A percentile compares a stretch with the other conserved stretches of the same genome.
These are phyloP conservation scores for Cydia fagiglandana DNA, from an alignment of 1,140 invertebrate genomes.

Conservation along the genomic window DNA sequence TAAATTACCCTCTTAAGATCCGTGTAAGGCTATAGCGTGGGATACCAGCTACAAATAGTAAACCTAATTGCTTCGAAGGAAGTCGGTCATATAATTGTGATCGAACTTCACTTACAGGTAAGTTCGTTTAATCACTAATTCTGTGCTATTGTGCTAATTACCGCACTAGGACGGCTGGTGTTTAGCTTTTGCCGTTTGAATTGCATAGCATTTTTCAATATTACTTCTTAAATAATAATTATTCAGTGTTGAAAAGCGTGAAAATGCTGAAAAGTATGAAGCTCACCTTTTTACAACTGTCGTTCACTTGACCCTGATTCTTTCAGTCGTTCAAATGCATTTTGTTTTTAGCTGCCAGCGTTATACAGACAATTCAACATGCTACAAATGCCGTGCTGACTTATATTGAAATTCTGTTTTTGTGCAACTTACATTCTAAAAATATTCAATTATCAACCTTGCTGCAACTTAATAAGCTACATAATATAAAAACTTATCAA, in stretches of 20 bases:
- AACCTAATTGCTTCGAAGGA: too few relatives aligned
- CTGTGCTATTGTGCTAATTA: too few relatives aligned
- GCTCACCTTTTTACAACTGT: not conserved
- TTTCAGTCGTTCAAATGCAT: slow-evolving; percentile 6
- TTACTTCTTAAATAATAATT: not conserved
- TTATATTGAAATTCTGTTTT: not conserved
- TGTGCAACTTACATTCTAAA: not conserved
- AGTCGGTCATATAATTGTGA: too few relatives aligned
- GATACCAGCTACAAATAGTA: too few relatives aligned
- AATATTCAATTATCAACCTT: not conserved
- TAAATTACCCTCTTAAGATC: too few relatives aligned
- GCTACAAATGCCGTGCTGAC: not conserved
- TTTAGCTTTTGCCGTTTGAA: not conserved
- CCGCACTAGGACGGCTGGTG: too few relatives aligned
- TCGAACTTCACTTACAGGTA: too few relatives aligned
- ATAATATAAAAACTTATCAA: not conserved
- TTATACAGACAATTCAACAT: not conserved
- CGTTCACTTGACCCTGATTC: slow-evolving; percentile 19
- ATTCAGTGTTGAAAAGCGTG: slow-evolving; percentile 17
- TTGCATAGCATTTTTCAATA: not conserved
- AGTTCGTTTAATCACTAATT: too few relatives aligned
- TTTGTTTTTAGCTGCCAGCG: slow-evolving; percentile 13
- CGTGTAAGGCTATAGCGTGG: too few relatives aligned
- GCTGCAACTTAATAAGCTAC: not conserved
- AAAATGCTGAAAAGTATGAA: slow-evolving; percentile 21